phyloP scores from a whole-genome alignment of 2,113 vertebrate species.

The Macquaria australasica region DNA sequence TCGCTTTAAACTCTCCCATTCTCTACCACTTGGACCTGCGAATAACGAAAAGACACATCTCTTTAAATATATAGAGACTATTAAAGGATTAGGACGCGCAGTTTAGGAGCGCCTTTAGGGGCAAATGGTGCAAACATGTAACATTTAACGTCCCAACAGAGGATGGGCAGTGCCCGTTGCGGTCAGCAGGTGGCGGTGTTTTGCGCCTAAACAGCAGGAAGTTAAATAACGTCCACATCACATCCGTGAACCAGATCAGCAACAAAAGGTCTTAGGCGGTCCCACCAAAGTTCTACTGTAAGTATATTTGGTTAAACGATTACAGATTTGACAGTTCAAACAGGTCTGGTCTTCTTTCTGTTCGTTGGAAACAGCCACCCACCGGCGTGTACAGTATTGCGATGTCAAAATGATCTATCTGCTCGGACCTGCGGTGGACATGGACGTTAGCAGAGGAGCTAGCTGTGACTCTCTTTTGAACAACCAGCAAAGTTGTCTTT shows the following conservation, averaged over 20 bases:
- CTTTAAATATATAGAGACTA: background rate
- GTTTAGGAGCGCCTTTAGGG: background rate
- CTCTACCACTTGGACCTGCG: background rate
- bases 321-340: background rate
- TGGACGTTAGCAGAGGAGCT: constrained; percentile 43
- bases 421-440: no score
- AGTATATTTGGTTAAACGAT: constrained; percentile 8
- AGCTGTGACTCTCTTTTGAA: background rate
- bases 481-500: constrained; percentile 20
- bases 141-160: background rate
- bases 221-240: constrained; percentile 60
- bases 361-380: background rate
- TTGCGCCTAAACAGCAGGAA: constrained; percentile 18
- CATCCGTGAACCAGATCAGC: constrained; percentile 61
- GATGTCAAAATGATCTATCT: background rate
- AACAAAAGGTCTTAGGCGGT: background rate
- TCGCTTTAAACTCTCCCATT: background rate
- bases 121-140: background rate
- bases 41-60: background rate
- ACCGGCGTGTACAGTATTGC: fast-evolving
- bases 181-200: constrained; percentile 55
- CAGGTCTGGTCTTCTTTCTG: background rate
- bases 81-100: background rate
- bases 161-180: background rate
- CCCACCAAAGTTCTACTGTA: constrained; percentile 28